A percentile compares a stretch with the other conserved stretches of the same genome.
phyloP scores from a whole-genome alignment of 2,113 vertebrate genomes.

The Agelaius tricolor region DNA sequence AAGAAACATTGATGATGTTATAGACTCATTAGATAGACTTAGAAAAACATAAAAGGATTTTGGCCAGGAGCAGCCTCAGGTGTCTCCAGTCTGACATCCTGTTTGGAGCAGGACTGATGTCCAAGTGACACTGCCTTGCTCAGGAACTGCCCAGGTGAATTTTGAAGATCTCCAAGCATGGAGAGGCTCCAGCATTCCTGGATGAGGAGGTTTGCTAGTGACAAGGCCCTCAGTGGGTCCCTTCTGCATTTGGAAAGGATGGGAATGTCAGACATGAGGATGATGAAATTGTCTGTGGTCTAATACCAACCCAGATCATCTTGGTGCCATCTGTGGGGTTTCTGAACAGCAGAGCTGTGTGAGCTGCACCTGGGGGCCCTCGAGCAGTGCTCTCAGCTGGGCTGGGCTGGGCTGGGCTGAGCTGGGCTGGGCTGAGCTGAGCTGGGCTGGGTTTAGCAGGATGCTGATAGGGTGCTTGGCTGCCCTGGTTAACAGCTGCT shows the following conservation, averaged over 20 bases:
- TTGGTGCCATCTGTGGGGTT: background rate
- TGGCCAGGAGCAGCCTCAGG: background rate
- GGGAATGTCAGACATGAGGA: background rate
- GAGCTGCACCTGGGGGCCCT: background rate
- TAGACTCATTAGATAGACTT: background rate
- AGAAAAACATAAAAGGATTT: background rate
- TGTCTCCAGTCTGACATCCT: background rate
- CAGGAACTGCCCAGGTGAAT: background rate
- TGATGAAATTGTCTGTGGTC: background rate
- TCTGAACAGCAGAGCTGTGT: background rate
- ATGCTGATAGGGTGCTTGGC: rapidly evolving
- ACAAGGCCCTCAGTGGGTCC: background rate
- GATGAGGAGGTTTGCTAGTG: background rate
- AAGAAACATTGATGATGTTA: background rate
- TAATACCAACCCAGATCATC: background rate
- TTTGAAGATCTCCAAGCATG: background rate
- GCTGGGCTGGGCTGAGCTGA: too few relatives aligned
- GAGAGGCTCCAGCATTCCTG: background rate
- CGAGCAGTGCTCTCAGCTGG: rapidly evolving
- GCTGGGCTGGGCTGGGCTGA: rapidly evolving
- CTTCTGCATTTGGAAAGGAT: background rate
- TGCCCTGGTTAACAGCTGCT: background rate
- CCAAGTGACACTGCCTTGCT: background rate
- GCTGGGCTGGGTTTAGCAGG: background rate
- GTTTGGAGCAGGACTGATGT: background rate